Evolutionary conservation across 2,797 vertebrate genomes (phyloP).

Genomic region (Galago senegalensis): DNA sequence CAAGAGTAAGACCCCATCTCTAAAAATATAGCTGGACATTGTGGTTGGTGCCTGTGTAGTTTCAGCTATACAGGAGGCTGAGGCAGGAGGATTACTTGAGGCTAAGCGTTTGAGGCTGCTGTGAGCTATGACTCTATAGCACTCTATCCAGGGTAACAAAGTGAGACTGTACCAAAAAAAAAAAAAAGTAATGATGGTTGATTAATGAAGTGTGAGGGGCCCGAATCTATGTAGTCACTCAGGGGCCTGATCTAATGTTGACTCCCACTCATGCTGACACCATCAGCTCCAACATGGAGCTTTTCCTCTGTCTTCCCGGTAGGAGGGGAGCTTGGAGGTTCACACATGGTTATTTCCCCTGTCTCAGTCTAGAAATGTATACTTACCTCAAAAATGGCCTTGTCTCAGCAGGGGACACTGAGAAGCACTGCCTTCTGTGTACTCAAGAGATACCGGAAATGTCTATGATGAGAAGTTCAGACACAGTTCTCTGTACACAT

Average conservation of each 20-base stretch:
- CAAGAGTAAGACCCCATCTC: too few species aligned
- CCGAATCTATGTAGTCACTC: background rate
- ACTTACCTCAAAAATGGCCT: background rate
- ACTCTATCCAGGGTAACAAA: too few species aligned
- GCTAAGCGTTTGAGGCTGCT: too few species aligned
- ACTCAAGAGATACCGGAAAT: background rate
- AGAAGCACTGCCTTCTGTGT: background rate
- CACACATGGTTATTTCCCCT: background rate
- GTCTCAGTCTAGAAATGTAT: background rate
- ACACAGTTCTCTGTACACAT: background rate
- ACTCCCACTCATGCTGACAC: too few species aligned
- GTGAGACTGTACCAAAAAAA: too few species aligned
- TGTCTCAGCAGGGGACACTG: background rate
- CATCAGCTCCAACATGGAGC: background rate
- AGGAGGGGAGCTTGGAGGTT: background rate
- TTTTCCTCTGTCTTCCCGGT: background rate
- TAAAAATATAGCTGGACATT: too few species aligned
- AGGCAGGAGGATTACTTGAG: too few species aligned
- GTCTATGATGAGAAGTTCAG: background rate
- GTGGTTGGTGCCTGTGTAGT: too few species aligned
- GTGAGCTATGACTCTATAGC: too few species aligned
- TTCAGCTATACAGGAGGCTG: too few species aligned
- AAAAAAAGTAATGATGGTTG: too few species aligned
- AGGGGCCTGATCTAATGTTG: too few species aligned
- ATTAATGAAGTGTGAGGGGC: accelerated